These are phyloP conservation scores for Druon quercuslanigerum DNA, from an alignment of 1,140 invertebrate species.

Conservation along the genomic window DNA sequence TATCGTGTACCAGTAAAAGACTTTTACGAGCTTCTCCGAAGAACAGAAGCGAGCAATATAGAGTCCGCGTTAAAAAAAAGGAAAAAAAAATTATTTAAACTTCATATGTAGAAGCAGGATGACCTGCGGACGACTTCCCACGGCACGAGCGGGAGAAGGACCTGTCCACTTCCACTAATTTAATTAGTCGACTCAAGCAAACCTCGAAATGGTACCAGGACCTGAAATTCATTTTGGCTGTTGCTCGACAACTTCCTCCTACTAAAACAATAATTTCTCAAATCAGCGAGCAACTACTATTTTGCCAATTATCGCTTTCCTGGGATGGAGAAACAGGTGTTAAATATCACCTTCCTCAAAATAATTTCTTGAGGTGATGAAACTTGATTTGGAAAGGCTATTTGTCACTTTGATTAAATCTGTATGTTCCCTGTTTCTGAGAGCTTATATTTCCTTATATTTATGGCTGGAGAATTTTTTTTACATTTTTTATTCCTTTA, in stretches of 20 bases:
- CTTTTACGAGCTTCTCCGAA: conserved; percentile 64
- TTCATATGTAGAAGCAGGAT: conserved; percentile 50
- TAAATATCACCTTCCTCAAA: conserved; percentile 20
- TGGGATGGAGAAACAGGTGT: conserved; percentile 27
- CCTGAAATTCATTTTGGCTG: conserved; percentile 47
- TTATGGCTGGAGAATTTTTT: too few species aligned
- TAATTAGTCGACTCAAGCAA: conserved; percentile 56
- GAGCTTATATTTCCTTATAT: too few species aligned
- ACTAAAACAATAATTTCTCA: background rate
- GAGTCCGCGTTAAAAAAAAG: conserved; percentile 48
- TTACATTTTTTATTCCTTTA: too few species aligned
- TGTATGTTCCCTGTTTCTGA: background rate
- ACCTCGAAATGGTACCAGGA: conserved; percentile 46
- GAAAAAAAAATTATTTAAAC: conserved; percentile 29
- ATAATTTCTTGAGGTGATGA: conserved; percentile 24
- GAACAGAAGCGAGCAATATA: conserved; percentile 50
- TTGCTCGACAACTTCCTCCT: background rate
- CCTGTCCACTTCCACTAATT: conserved; percentile 61
- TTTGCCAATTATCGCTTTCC: conserved; percentile 23
- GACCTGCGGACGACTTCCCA: conserved; percentile 71
- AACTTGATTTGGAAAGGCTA: background rate
- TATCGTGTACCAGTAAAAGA: conserved; percentile 63
- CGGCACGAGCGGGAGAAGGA: conserved; percentile 55
- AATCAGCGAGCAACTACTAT: background rate
- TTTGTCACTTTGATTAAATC: conserved; percentile 3